phyloP scores from a whole-genome alignment of 2,888 invertebrate species.

The Cabera pusaria region DNA sequence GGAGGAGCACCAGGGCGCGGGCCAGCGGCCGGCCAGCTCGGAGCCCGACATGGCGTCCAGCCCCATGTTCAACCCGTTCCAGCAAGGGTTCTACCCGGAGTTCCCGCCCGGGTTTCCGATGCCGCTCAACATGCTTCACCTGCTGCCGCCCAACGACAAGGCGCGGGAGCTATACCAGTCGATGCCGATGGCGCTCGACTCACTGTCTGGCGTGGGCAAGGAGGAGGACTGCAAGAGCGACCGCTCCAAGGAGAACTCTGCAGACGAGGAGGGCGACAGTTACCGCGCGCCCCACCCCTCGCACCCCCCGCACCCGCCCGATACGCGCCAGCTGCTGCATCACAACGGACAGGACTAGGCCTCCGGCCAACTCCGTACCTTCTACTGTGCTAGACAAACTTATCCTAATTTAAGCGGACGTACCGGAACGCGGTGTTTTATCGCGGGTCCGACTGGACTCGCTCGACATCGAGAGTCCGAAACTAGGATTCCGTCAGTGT shows the following conservation, averaged over 20 bases:
- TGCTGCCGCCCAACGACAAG: constrained; percentile 91
- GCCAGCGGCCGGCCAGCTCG: constrained; percentile 86
- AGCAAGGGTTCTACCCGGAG: constrained; percentile 92
- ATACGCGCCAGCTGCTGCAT: constrained; percentile 87
- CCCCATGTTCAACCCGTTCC: constrained; percentile 89
- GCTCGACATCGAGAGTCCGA: constrained; percentile 31
- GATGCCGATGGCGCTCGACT: constrained; percentile 82
- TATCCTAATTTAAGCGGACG: constrained; percentile 20
- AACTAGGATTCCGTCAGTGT: constrained; percentile 58
- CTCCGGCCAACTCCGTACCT: constrained; percentile 40
- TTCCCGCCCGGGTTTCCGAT: constrained; percentile 91
- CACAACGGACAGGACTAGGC: constrained; percentile 91
- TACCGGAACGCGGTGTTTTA: constrained; percentile 4
- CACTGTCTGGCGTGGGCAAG: constrained; percentile 76
- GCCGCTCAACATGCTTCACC: constrained; percentile 92
- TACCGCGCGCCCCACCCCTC: constrained; percentile 82
- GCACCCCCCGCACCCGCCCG: constrained; percentile 83
- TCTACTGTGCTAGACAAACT: constrained; percentile 33
- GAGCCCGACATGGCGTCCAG: constrained; percentile 86
- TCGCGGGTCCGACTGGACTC: constrained; percentile 10
- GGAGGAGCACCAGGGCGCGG: constrained; percentile 65
- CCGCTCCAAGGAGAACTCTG: constrained; percentile 84
- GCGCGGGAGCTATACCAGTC: constrained; percentile 85
- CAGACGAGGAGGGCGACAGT: constrained; percentile 81
- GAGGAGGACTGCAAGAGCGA: constrained; percentile 87